Percentiles rank a stretch among this genome's conserved stretches.
Evolutionary conservation across 2,113 vertebrate genomes (phyloP).

Genomic region (Cromileptes altivelis): DNA sequence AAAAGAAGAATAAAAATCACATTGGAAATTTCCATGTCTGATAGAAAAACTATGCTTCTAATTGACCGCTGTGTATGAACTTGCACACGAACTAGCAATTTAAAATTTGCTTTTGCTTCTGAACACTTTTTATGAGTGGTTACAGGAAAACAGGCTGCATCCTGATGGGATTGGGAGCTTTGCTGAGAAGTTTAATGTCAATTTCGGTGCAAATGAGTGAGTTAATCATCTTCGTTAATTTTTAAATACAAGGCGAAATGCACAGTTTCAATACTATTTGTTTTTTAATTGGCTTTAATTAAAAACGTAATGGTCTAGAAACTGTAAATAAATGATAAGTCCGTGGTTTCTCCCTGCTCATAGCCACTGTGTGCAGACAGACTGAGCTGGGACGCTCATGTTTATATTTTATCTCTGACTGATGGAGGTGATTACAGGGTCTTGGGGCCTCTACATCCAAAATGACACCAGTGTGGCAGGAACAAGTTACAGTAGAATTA

Average conservation of each 20-base stretch:
- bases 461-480: constrained; percentile 50
- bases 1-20: constrained; percentile 70
- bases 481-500: constrained; percentile 57
- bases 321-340: constrained; percentile 15
- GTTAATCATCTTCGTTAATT: not conserved
- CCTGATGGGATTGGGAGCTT: not conserved
- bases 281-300: constrained; percentile 35
- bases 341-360: not conserved
- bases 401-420: constrained; percentile 54
- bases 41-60: constrained; percentile 10
- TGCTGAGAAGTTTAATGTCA: not conserved
- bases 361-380: constrained; percentile 2
- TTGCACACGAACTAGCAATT: not conserved
- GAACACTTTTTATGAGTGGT: not conserved
- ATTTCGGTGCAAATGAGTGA: constrained; percentile 10
- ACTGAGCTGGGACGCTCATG: constrained; percentile 25
- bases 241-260: constrained; percentile 27
- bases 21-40: constrained; percentile 30
- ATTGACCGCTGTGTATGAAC: not conserved
- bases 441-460: constrained; percentile 27
- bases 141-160: not conserved
- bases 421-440: constrained; percentile 57
- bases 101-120: not conserved
- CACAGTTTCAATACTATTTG: constrained; percentile 12
- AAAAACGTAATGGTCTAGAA: constrained; percentile 17